A percentile compares a stretch with the other conserved stretches of the same genome.
phyloP scores from a whole-genome alignment of 1,140 invertebrate genomes.

The Drepana arcuata region DNA sequence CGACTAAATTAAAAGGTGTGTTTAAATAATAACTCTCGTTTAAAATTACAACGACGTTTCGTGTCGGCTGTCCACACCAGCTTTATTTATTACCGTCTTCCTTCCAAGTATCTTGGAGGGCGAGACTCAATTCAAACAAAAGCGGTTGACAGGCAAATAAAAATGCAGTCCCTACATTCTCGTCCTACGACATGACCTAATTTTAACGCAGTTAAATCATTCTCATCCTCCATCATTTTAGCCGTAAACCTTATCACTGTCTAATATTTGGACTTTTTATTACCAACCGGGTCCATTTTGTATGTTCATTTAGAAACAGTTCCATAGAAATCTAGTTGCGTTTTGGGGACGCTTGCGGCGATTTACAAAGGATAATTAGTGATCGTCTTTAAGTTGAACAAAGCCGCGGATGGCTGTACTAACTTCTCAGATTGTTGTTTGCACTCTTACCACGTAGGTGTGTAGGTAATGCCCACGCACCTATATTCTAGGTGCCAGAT shows the following conservation, averaged over 20 bases:
- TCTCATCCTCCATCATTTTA: slow-evolving; percentile 29
- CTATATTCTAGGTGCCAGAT: no score
- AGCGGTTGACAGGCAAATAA: slow-evolving; percentile 53
- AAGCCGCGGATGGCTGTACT: no score
- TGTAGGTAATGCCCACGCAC: no score
- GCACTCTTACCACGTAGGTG: no score
- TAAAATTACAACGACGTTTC: slow-evolving; percentile 7
- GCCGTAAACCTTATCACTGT: slow-evolving; percentile 47
- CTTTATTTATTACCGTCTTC: slow-evolving; percentile 38
- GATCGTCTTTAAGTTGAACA: no score
- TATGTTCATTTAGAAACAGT: no score
- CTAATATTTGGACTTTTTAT: slow-evolving; percentile 53
- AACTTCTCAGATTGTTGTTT: no score
- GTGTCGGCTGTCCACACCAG: slow-evolving; percentile 23
- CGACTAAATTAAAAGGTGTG: slow-evolving; percentile 21
- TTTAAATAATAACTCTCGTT: slow-evolving; percentile 21
- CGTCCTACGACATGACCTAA: slow-evolving; percentile 40
- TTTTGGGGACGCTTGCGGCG: no score
- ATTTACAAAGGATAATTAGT: no score
- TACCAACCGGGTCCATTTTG: slow-evolving; percentile 30
- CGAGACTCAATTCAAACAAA: slow-evolving; percentile 37
- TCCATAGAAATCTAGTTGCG: no score
- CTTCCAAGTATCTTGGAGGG: slow-evolving; percentile 37
- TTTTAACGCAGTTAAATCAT: slow-evolving; percentile 51
- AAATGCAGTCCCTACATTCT: slow-evolving; percentile 21